These are phyloP conservation scores for Prosapia bicincta DNA, from an alignment of 2,888 invertebrate species.

Conservation along the genomic window DNA sequence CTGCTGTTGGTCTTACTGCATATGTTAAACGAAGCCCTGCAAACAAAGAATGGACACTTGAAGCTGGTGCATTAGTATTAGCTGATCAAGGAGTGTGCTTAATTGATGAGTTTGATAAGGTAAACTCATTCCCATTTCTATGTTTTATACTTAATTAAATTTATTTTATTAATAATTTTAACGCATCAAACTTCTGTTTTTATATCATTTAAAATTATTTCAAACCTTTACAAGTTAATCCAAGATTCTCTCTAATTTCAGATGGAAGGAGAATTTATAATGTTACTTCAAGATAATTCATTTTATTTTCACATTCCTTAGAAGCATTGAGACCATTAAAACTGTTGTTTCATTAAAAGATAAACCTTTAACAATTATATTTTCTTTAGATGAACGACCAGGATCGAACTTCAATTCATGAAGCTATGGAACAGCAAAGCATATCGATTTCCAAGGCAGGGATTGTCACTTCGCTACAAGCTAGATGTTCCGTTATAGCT, in stretches of 20 bases:
- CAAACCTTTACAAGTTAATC: too few species aligned
- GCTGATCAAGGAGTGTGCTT: constrained; percentile 98
- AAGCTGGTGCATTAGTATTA: constrained; percentile 96
- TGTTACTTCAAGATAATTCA: too few species aligned
- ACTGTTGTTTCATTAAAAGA: too few species aligned
- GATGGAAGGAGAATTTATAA: too few species aligned
- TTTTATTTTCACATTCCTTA: too few species aligned
- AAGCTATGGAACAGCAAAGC: constrained; percentile 99
- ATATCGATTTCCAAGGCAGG: constrained; percentile 99
- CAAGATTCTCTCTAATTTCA: too few species aligned
- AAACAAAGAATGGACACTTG: constrained; percentile 95
- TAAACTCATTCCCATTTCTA: too few species aligned
- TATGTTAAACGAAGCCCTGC: constrained; percentile 92
- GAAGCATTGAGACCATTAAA: not conserved
- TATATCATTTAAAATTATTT: too few species aligned
- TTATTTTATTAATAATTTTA: too few species aligned
- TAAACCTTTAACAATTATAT: constrained; percentile 21
- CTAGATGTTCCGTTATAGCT: constrained; percentile 95
- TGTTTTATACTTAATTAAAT: not conserved
- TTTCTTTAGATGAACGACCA: constrained; percentile 83
- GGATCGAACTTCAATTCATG: constrained; percentile 97
- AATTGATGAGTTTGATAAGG: constrained; percentile 99
- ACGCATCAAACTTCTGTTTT: too few species aligned
- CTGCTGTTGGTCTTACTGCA: constrained; percentile 97
- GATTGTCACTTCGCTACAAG: constrained; percentile 96